Conservation (phyloP, 2,888 invertebrate species). For the Melikaiella ostensackeni region DNA sequence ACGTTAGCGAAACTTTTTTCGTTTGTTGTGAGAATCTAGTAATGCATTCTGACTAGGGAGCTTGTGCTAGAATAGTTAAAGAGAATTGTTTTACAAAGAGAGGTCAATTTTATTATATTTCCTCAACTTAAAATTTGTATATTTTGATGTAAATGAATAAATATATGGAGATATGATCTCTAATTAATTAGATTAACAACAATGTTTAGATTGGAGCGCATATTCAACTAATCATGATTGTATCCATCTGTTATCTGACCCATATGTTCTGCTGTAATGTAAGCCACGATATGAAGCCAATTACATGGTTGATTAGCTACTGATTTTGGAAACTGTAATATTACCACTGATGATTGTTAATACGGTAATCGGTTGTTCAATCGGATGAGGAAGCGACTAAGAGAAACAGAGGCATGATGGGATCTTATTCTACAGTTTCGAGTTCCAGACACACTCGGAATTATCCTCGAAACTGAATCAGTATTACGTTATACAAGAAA, state of each 20-base stretch:
- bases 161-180: too few relatives aligned
- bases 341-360: not conserved
- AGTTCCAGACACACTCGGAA: not conserved
- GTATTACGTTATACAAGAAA: slow-evolving; percentile 69
- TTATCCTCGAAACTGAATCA: slow-evolving; percentile 67
- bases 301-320: not conserved
- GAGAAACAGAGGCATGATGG: not conserved
- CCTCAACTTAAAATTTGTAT: too few relatives aligned
- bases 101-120: not conserved
- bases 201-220: not conserved
- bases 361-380: slow-evolving; percentile 3
- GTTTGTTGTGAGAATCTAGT: slow-evolving; percentile 5
- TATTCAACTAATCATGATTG: not conserved
- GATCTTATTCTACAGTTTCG: slow-evolving; percentile 2
- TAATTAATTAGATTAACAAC: not conserved
- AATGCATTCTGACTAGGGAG: not conserved
- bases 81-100: not conserved
- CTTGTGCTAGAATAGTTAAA: not conserved
- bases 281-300: not conserved
- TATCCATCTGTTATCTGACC: not conserved
- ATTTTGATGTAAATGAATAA: too few relatives aligned
- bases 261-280: not conserved
- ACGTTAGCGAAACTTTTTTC: not conserved
- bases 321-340: slow-evolving; percentile 1
- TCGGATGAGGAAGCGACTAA: not conserved